A percentile compares a stretch with the other conserved stretches of the same genome.
Conservation (phyloP, 2,888 invertebrate species). For the Gymnoscelis rufifasciata region DNA sequence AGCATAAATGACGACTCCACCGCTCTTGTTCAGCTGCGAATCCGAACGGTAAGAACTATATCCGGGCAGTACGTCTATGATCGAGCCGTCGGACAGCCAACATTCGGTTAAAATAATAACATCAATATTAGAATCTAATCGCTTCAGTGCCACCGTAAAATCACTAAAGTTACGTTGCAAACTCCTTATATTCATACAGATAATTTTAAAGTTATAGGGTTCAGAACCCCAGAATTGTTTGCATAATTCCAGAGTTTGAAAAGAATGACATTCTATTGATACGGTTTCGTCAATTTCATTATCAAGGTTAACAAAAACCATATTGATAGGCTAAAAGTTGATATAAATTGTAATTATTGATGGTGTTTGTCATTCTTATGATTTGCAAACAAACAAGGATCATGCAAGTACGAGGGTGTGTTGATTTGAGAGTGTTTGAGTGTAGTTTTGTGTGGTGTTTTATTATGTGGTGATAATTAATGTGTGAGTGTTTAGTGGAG, state of each 20-base stretch:
- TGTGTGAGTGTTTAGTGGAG: too few species aligned
- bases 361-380: too few species aligned
- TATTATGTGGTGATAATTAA: too few species aligned
- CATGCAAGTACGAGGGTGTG: too few species aligned
- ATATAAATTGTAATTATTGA: too few species aligned
- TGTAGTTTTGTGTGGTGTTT: too few species aligned
- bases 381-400: too few species aligned
- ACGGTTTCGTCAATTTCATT: neutral
- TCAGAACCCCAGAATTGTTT: neutral
- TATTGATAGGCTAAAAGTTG: neutral
- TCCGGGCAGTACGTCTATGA: neutral
- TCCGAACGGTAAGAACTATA: neutral
- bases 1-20: too few species aligned
- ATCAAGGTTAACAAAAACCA: neutral
- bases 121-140: neutral
- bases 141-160: neutral
- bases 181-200: neutral
- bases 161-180: neutral
- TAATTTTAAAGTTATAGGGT: neutral
- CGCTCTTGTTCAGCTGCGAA: neutral
- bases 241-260: neutral
- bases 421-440: too few species aligned
- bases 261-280: neutral
- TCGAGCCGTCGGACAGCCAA: neutral
- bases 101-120: too few species aligned